Evolutionary conservation across 2,113 vertebrate genomes (phyloP).

Genomic region (Oryctolagus cuniculus): mOryCun1.1 NC_091453.1:34136501-34137000

Average conservation of each 20-base stretch:
- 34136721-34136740: conserved; percentile 39
- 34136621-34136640: conserved; percentile 48
- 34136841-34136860: conserved; percentile 27
- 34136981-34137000: background rate
- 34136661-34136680: conserved; percentile 18
- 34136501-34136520: background rate
- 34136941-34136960: background rate
- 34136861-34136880: conserved; percentile 1
- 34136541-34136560: conserved; percentile 52
- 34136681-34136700: conserved; percentile 59
- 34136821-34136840: background rate
- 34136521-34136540: background rate
- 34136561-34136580: conserved; percentile 5
- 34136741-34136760: background rate
- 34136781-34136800: background rate
- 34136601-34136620: conserved; percentile 31
- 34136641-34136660: background rate
- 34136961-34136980: conserved; percentile 19
- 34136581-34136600: background rate
- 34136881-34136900: conserved; percentile 31
- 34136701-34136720: conserved; percentile 25
- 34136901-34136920: conserved; percentile 4
- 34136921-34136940: background rate
- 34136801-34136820: background rate
- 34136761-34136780: background rate